Percentiles rank a stretch among this genome's conserved stretches.
Evolutionary conservation across 2,113 vertebrate genomes (phyloP).

Genomic region (Motacilla alba): DNA sequence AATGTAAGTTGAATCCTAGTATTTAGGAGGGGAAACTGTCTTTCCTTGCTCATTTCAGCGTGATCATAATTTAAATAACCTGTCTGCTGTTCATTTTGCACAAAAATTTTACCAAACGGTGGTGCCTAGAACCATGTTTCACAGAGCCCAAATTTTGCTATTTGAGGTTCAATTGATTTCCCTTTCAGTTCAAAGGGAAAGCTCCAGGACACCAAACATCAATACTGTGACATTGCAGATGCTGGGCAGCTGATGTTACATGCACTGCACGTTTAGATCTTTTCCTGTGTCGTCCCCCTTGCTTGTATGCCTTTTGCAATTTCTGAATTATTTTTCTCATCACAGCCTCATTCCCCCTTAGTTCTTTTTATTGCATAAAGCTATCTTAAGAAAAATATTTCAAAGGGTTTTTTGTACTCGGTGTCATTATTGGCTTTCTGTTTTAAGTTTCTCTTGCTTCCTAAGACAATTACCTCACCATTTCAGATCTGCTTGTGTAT

Average conservation of each 20-base stretch:
- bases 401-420: not conserved
- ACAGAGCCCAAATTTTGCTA: not conserved
- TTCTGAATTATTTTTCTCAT: not conserved
- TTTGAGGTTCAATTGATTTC: conserved; percentile 49
- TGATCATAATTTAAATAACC: conserved; percentile 2
- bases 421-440: not conserved
- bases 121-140: not conserved
- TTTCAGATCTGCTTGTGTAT: conserved; percentile 12
- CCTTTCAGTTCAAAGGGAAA: conserved; percentile 17
- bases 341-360: not conserved
- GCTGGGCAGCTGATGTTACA: conserved; percentile 35
- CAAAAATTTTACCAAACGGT: not conserved
- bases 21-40: not conserved
- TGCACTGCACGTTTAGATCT: conserved; percentile 2
- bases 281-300: conserved; percentile 16
- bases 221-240: conserved; percentile 50
- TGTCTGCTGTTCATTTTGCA: not conserved
- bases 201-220: conserved; percentile 47
- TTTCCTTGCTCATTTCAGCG: not conserved
- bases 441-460: conserved; percentile 6
- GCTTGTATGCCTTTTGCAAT: not conserved
- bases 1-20: not conserved
- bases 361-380: not conserved
- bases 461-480: not conserved
- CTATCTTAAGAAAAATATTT: not conserved